These are phyloP conservation scores for Cerastis rubricosa DNA, from an alignment of 2,888 invertebrate genomes.

Conservation along the genomic window DNA sequence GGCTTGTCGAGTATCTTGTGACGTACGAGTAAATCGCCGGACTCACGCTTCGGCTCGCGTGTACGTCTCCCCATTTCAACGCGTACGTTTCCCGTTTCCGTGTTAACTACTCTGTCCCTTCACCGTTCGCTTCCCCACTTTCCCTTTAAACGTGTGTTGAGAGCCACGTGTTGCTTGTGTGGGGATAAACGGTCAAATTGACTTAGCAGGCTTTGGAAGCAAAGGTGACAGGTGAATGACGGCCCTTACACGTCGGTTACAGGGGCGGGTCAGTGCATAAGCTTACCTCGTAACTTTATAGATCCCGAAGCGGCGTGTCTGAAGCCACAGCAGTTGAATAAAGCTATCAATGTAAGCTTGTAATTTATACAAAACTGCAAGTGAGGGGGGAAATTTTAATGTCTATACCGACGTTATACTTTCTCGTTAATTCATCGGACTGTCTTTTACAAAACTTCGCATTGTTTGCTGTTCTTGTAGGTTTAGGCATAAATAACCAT, in stretches of 20 bases:
- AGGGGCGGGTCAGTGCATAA: slow-evolving; percentile 43
- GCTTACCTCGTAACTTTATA: slow-evolving; percentile 25
- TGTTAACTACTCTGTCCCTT: slow-evolving; percentile 58
- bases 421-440: background rate
- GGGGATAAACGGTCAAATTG: slow-evolving; percentile 50
- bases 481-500: background rate
- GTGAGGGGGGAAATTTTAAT: background rate
- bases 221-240: slow-evolving; percentile 59
- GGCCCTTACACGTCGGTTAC: slow-evolving; percentile 43
- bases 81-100: slow-evolving; percentile 60
- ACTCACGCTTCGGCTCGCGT: slow-evolving; percentile 36
- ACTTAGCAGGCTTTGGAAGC: slow-evolving; percentile 48
- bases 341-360: background rate
- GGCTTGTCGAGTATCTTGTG: slow-evolving; percentile 39
- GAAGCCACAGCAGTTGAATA: background rate
- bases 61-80: slow-evolving; percentile 41
- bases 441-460: background rate
- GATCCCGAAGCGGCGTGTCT: slow-evolving; percentile 17
- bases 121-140: slow-evolving; percentile 26
- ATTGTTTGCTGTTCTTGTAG: slow-evolving; percentile 3
- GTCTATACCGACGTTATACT: background rate
- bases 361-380: background rate
- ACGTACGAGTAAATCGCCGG: slow-evolving; percentile 30
- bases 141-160: slow-evolving; percentile 22
- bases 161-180: slow-evolving; percentile 63